Evolutionary conservation across 2,113 vertebrate genomes (phyloP).

Genomic region (Albula goreensis): DNA sequence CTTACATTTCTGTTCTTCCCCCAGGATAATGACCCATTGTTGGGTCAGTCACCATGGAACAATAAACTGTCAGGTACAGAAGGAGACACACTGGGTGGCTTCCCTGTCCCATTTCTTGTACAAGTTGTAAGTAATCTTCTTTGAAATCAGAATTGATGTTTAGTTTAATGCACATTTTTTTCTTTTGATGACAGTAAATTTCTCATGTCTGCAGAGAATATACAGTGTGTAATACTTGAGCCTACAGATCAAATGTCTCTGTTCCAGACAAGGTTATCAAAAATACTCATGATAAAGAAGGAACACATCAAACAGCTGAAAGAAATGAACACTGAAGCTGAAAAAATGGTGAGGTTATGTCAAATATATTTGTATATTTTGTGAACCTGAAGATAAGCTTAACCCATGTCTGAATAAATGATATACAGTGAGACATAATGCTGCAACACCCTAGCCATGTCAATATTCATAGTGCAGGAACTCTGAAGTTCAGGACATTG

Average conservation of each 20-base stretch:
- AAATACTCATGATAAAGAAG: constrained; percentile 99
- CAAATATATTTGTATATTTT: too few species aligned
- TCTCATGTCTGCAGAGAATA: too few species aligned
- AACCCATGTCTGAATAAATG: too few species aligned
- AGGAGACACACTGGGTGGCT: constrained; percentile 91
- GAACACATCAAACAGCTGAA: constrained; percentile 95
- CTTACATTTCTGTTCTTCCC: constrained; percentile 8
- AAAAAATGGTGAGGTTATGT: constrained; percentile 81
- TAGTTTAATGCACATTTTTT: too few species aligned
- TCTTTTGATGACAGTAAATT: too few species aligned
- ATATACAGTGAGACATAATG: too few species aligned
- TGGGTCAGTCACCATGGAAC: constrained; percentile 91
- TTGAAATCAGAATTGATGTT: not conserved
- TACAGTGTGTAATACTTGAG: too few species aligned
- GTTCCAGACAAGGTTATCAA: constrained; percentile 89
- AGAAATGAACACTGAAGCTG: constrained; percentile 98
- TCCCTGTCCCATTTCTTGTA: constrained; percentile 96
- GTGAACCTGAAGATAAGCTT: too few species aligned
- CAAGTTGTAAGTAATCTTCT: constrained; percentile 86
- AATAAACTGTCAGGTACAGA: constrained; percentile 86
- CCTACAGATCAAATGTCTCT: not conserved
- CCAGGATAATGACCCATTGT: constrained; percentile 89
- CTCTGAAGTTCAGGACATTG: too few species aligned
- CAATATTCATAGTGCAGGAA: too few species aligned
- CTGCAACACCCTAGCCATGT: too few species aligned